Evolutionary conservation across 2,888 invertebrate species (phyloP).

Genomic region (Chrysomela aeneicollis): DNA sequence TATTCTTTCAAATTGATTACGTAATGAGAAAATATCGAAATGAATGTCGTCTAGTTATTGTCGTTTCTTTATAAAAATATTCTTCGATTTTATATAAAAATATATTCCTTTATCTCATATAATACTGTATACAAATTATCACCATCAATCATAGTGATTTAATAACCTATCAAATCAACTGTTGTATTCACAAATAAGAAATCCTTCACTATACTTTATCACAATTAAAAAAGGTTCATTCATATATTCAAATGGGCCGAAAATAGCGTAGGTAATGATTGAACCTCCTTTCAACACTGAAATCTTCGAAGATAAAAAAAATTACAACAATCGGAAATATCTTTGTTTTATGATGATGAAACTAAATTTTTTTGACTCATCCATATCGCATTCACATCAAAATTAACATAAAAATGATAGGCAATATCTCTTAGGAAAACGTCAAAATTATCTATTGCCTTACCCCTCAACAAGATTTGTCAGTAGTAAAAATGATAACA

Average conservation of each 20-base stretch:
- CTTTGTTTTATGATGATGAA: too few species aligned
- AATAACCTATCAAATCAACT: background rate
- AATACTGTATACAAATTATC: background rate
- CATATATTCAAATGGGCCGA: background rate
- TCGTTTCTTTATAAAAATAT: too few species aligned
- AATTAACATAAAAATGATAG: too few species aligned
- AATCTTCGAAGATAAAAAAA: too few species aligned
- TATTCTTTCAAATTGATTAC: background rate
- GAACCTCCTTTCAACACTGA: too few species aligned
- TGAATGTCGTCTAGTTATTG: conserved; percentile 1
- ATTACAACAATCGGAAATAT: too few species aligned
- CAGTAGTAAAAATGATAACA: background rate
- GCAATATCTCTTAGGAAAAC: too few species aligned
- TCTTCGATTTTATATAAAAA: too few species aligned
- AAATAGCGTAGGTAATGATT: background rate
- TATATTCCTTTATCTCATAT: background rate
- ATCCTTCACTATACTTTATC: background rate
- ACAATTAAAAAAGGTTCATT: background rate
- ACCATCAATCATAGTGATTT: background rate
- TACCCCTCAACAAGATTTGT: background rate
- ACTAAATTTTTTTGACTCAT: too few species aligned
- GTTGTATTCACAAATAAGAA: background rate
- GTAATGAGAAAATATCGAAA: background rate
- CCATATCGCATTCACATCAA: too few species aligned
- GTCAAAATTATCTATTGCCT: background rate